phyloP scores from a whole-genome alignment of 2,113 vertebrate species.

The western clawed frog (Xenopus tropicalis) region UCB_Xtro_10.0 CM004444.2:3486001-3486500 shows the following conservation, averaged over 20 bases:
- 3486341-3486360: not conserved
- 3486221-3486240: conserved; percentile 64
- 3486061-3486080: conserved; percentile 78
- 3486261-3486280: conserved; percentile 9
- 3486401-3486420: too few species aligned
- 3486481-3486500: too few species aligned
- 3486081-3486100: conserved; percentile 63
- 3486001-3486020: conserved; percentile 69
- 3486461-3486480: too few species aligned
- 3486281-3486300: not conserved
- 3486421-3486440: too few species aligned
- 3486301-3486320: not conserved
- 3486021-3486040: conserved; percentile 77
- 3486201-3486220: conserved; percentile 50
- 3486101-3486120: conserved; percentile 51
- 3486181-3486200: conserved; percentile 50
- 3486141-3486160: conserved; percentile 19
- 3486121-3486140: conserved; percentile 35
- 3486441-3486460: too few species aligned
- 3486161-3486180: conserved; percentile 13
- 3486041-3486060: conserved; percentile 78
- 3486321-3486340: not conserved
- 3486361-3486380: too few species aligned
- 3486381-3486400: too few species aligned
- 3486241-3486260: conserved; percentile 19